These are phyloP conservation scores for Caenorhabditis afra DNA, from an alignment of 2,888 invertebrate species.

Conservation along the genomic window DNA sequence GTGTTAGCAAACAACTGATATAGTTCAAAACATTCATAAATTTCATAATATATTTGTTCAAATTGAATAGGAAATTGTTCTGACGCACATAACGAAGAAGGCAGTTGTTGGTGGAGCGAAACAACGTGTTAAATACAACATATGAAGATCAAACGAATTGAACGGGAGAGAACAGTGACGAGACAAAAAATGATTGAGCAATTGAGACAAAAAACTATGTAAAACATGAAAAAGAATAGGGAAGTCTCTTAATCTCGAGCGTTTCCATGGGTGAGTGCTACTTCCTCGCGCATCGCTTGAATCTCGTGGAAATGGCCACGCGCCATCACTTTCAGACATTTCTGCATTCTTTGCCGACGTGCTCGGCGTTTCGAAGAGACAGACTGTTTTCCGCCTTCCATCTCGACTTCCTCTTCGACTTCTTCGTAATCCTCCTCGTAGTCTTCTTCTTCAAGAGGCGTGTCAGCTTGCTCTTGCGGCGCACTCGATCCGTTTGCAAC, in stretches of 20 bases:
- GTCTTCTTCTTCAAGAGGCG: constrained; percentile 52
- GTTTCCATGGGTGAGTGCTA: constrained; percentile 47
- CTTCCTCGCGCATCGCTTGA: constrained; percentile 73
- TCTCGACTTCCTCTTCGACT: constrained; percentile 44
- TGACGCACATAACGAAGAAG: background rate
- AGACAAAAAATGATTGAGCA: constrained; percentile 18
- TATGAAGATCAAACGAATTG: constrained; percentile 42
- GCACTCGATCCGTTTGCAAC: constrained; percentile 15
- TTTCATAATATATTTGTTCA: constrained; percentile 21
- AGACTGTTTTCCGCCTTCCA: constrained; percentile 52
- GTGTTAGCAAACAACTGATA: background rate
- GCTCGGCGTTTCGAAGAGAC: constrained; percentile 69
- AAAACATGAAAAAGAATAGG: background rate
- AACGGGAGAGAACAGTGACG: constrained; percentile 37
- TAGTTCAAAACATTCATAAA: constrained; percentile 22
- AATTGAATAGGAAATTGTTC: constrained; percentile 20
- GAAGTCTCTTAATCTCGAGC: constrained; percentile 21
- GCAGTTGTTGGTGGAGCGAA: constrained; percentile 8
- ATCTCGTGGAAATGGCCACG: constrained; percentile 79
- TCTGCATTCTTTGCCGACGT: constrained; percentile 69
- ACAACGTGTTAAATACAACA: background rate
- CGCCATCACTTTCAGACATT: constrained; percentile 74
- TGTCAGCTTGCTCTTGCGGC: constrained; percentile 6
- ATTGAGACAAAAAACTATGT: constrained; percentile 24
- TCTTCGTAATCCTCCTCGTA: constrained; percentile 63